Evolutionary conservation across 2,797 vertebrate genomes (phyloP).

Genomic region (Gymnoscopelus microlampas): DNA sequence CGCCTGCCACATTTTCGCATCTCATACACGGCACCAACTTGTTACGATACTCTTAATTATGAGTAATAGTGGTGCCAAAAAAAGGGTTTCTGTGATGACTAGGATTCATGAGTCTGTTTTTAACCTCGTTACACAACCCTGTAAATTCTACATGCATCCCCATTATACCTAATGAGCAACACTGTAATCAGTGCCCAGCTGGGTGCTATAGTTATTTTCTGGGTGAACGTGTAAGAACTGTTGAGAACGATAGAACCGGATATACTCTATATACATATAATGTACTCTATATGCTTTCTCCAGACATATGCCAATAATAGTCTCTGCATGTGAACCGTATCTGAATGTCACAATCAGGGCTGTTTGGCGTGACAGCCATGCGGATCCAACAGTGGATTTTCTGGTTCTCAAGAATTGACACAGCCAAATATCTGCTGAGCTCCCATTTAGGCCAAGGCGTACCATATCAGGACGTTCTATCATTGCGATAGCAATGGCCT

Average conservation of each 20-base stretch:
- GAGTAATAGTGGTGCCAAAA: constrained; percentile 66
- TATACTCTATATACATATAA: too few species aligned
- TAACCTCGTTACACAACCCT: constrained; percentile 68
- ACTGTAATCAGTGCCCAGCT: constrained; percentile 61
- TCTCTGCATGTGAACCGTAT: constrained; percentile 29
- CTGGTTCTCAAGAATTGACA: constrained; percentile 33
- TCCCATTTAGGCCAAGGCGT: constrained; percentile 43
- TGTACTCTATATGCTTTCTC: constrained; percentile 30
- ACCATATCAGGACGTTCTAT: constrained; percentile 46
- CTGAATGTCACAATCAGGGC: constrained; percentile 57
- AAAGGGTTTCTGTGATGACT: constrained; percentile 48
- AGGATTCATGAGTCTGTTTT: constrained; percentile 68
- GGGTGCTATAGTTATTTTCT: constrained; percentile 27
- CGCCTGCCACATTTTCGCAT: constrained; percentile 23
- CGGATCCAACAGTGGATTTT: constrained; percentile 33
- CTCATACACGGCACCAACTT: constrained; percentile 41
- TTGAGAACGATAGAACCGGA: constrained; percentile 42
- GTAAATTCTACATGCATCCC: constrained; percentile 70
- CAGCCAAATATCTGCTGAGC: constrained; percentile 45
- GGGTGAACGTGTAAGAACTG: constrained; percentile 27
- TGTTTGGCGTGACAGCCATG: constrained; percentile 51
- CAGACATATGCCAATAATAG: constrained; percentile 67
- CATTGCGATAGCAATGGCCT: constrained; percentile 50
- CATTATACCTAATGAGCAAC: constrained; percentile 75
- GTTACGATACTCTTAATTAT: constrained; percentile 66